Conservation (phyloP, 2,888 invertebrate species). For the Cyclophora punctaria region DNA sequence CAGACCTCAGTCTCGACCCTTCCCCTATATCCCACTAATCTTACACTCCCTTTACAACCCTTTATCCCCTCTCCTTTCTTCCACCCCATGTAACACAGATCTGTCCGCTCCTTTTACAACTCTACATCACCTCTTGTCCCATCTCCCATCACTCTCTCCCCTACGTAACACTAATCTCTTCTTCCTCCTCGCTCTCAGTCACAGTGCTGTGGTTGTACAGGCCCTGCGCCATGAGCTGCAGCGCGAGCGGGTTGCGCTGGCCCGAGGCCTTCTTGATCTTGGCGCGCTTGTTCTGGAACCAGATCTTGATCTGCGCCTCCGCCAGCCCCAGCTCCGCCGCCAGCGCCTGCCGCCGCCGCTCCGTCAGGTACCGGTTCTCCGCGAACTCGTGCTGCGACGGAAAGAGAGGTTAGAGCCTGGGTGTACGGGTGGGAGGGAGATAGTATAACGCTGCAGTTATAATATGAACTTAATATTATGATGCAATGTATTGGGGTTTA, state of each 20-base stretch:
- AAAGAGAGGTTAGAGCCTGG: background rate
- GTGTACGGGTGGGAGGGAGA: too few relatives aligned
- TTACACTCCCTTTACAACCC: too few relatives aligned
- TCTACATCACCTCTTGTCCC: background rate
- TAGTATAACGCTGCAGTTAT: too few relatives aligned
- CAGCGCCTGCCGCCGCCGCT: constrained; percentile 90
- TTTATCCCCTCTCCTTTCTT: too few relatives aligned
- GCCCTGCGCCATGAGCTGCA: constrained; percentile 95
- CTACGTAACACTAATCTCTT: constrained; percentile 71
- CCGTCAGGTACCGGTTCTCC: constrained; percentile 94
- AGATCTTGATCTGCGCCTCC: constrained; percentile 98
- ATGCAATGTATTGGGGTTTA: too few relatives aligned
- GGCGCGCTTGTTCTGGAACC: constrained; percentile 98
- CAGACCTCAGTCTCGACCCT: too few relatives aligned
- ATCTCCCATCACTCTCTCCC: background rate
- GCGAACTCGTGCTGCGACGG: constrained; percentile 86
- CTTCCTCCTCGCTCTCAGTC: constrained; percentile 85
- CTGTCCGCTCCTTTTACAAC: too few relatives aligned
- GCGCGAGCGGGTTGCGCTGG: constrained; percentile 87
- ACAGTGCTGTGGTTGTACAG: constrained; percentile 88
- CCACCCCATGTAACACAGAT: too few relatives aligned
- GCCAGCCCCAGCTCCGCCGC: constrained; percentile 93
- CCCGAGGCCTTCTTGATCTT: constrained; percentile 95
- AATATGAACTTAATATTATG: too few relatives aligned
- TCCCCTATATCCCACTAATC: too few relatives aligned